Evolutionary conservation across 2,113 vertebrate species (phyloP), one percentile per base, ranked within the genome.

Genomic region (Oplegnathus fasciatus): DNA sequence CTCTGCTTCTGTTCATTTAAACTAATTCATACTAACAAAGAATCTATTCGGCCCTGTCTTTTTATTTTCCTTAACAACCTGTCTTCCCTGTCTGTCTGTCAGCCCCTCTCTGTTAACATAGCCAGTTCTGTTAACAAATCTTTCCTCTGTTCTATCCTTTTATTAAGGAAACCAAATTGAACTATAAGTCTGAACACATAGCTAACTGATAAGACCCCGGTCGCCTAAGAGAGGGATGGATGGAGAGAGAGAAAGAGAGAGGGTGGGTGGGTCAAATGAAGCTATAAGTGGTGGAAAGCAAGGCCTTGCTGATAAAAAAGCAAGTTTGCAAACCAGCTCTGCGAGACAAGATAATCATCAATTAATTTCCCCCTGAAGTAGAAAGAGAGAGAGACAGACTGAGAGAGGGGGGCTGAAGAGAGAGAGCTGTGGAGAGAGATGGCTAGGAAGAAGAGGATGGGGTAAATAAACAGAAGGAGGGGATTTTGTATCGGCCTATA

Each of bases 291-390:
- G 69, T 62, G 72, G 79, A 77, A 88, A 90, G 83, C 65, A 70
- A 88, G 70, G 71, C 76, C 46, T 74, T 26, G 7, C 82, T 88
- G 82, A 89, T 87, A 84, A 91, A 91, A 84, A 82, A 67, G 52
- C 54, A 85, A 80, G 84, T 90, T 89, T 93, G 83, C 89, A 89
- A 90, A 90, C 52, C 66, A 80, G 74, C 87, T 80, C 81, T 80
- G 79, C 57, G 88, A 77, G 84, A 84, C 76, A 70, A 78, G 92
- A 93, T 92, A 85, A 87, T 87, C 80, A 93, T 94, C 91, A 91
- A 89, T 91, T 92, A 87, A 93, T 92, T 89, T 89, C 70, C 91
- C 91, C 88, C 78, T 81, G 61, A 79, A 93, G 89, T 40, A 75
- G 68, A 81, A 13, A 61, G 72, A 73, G 71, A 61, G 55, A 78